Evolutionary conservation across 2,888 invertebrate genomes (phyloP).

Genomic region (Agrotis exclamationis): DNA sequence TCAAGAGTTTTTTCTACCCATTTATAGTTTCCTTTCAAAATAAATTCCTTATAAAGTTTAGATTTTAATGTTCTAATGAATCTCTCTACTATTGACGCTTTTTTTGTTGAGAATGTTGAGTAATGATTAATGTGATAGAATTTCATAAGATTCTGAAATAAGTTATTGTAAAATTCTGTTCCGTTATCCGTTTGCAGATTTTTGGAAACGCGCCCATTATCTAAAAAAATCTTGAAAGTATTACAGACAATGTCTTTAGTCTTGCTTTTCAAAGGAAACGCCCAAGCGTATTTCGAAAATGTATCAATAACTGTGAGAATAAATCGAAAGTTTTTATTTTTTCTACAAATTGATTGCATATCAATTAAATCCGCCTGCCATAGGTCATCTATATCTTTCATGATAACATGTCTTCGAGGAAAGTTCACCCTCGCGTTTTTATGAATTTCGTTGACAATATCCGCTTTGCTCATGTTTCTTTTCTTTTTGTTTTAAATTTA

Average conservation of each 20-base stretch:
- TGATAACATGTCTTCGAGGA: background rate
- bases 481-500: background rate
- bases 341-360: background rate
- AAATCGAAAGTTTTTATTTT: background rate
- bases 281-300: background rate
- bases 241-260: background rate
- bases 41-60: background rate
- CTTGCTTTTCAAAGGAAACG: background rate
- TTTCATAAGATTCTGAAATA: background rate
- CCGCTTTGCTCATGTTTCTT: background rate
- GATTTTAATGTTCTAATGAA: constrained; percentile 4
- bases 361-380: background rate
- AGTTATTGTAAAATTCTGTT: constrained; percentile 1
- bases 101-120: constrained; percentile 12
- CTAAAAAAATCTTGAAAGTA: background rate
- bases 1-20: too few species aligned
- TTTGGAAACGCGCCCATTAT: background rate
- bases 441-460: background rate
- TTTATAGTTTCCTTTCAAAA: background rate
- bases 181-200: constrained; percentile 6
- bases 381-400: background rate
- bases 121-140: background rate
- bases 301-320: background rate
- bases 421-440: background rate
- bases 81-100: constrained; percentile 2